phyloP scores from a whole-genome alignment of 2,797 vertebrate genomes.

The Sebastes iracundus region DNA sequence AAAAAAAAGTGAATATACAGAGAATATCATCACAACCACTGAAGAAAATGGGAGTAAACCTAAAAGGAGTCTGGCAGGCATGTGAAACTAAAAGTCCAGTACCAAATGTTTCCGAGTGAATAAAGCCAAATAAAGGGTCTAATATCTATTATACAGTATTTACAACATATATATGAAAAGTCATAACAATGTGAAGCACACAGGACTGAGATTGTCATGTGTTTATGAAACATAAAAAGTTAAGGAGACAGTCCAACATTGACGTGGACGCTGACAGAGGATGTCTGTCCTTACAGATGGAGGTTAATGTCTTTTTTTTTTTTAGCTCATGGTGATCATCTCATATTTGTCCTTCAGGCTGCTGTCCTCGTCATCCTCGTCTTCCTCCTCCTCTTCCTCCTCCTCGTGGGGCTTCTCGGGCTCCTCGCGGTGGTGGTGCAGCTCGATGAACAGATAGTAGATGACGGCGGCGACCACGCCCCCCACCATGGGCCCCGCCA shows the following conservation, averaged over 20 bases:
- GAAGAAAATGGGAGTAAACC: neutral
- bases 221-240: conserved; percentile 27
- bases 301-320: conserved; percentile 13
- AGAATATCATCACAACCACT: conserved; percentile 11
- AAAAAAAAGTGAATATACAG: conserved; percentile 1
- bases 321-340: conserved; percentile 87
- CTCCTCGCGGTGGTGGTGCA: conserved; percentile 84
- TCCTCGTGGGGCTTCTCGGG: conserved; percentile 62
- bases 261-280: conserved; percentile 21
- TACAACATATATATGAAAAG: conserved; percentile 51
- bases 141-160: conserved; percentile 59
- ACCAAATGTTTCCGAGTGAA: neutral
- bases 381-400: conserved; percentile 75
- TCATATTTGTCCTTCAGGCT: conserved; percentile 90
- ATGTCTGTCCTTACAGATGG: conserved; percentile 18
- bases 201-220: conserved; percentile 19
- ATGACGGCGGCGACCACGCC: conserved; percentile 85
- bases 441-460: conserved; percentile 90
- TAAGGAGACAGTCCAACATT: neutral
- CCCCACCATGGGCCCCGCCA: conserved; percentile 92
- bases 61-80: conserved; percentile 3
- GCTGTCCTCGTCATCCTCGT: conserved; percentile 81
- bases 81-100: conserved; percentile 9
- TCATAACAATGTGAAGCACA: conserved; percentile 7
- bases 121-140: neutral